These are phyloP conservation scores for Dilophus febrilis DNA, from an alignment of 2,888 invertebrate species.

Conservation along the genomic window DNA sequence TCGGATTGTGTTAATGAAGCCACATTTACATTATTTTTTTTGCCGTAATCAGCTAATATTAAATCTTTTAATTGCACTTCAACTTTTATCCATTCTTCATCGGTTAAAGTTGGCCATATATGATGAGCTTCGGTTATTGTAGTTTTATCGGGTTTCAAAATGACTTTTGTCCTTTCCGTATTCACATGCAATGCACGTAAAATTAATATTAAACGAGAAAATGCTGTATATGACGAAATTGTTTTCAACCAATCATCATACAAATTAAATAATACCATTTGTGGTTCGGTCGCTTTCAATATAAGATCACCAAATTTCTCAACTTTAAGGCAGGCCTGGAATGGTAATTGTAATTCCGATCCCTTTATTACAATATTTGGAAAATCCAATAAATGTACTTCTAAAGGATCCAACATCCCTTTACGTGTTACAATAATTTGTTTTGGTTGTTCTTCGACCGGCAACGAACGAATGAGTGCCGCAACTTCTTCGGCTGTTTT, in stretches of 20 bases:
- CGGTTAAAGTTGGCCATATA: conserved; percentile 95
- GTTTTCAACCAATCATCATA: conserved; percentile 99
- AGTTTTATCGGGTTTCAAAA: conserved; percentile 96
- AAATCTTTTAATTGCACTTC: conserved; percentile 97
- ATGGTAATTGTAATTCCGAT: conserved; percentile 92
- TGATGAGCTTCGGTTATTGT: conserved; percentile 98
- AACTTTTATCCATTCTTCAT: conserved; percentile 99
- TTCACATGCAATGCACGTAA: conserved; percentile 95
- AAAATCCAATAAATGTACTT: conserved; percentile 98
- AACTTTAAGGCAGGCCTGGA: conserved; percentile 96
- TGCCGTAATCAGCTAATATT: conserved; percentile 97
- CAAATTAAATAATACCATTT: conserved; percentile 98
- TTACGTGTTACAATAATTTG: conserved; percentile 99
- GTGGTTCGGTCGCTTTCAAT: conserved; percentile 96
- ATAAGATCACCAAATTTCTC: conserved; percentile 99
- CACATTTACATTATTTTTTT: conserved; percentile 99
- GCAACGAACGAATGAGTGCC: conserved; percentile 92
- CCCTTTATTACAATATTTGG: conserved; percentile 99
- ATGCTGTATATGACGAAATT: conserved; percentile 97
- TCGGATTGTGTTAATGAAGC: conserved; percentile 98
- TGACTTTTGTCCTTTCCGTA: conserved; percentile 96
- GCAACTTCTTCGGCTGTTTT: conserved; percentile 99
- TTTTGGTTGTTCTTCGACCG: conserved; percentile 98
- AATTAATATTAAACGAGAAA: conserved; percentile 92
- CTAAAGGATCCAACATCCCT: conserved; percentile 99